phyloP scores from a whole-genome alignment of 2,888 invertebrate species.

The Abrostola tripartita region DNA sequence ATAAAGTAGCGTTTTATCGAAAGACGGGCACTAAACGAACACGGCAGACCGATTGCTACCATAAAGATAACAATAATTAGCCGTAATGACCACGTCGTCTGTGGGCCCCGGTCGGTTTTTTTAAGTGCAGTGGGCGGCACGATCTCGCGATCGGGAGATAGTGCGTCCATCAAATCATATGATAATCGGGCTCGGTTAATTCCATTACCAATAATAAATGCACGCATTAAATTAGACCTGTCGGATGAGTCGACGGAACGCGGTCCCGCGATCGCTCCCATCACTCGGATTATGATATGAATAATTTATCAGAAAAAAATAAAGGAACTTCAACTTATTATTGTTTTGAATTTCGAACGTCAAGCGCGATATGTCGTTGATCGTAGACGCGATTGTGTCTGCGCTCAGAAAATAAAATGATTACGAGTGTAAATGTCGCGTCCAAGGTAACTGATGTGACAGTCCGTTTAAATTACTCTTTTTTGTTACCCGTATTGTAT shows the following conservation, averaged over 20 bases:
- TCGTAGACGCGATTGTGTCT: constrained; percentile 72
- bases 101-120: constrained; percentile 72
- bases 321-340: constrained; percentile 74
- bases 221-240: constrained; percentile 87
- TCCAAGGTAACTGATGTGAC: constrained; percentile 55
- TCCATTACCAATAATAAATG: constrained; percentile 88
- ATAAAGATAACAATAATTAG: constrained; percentile 88
- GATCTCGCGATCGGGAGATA: constrained; percentile 80
- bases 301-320: constrained; percentile 86
- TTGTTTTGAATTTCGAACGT: constrained; percentile 83
- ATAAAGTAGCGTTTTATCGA: constrained; percentile 77
- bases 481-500: constrained; percentile 26
- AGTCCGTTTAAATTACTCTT: constrained; percentile 49
- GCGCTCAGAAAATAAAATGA: constrained; percentile 64
- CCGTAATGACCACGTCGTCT: constrained; percentile 82
- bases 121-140: constrained; percentile 82
- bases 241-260: constrained; percentile 86
- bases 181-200: constrained; percentile 88
- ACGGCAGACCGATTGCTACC: constrained; percentile 83
- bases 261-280: constrained; percentile 77
- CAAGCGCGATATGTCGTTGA: constrained; percentile 76
- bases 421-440: constrained; percentile 66
- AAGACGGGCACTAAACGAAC: constrained; percentile 74
- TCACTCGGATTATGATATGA: constrained; percentile 87
- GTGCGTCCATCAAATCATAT: constrained; percentile 88